These are phyloP conservation scores for Sebastiscus albofasciatus DNA, from an alignment of 2,797 vertebrate species.

Conservation along the genomic window DNA sequence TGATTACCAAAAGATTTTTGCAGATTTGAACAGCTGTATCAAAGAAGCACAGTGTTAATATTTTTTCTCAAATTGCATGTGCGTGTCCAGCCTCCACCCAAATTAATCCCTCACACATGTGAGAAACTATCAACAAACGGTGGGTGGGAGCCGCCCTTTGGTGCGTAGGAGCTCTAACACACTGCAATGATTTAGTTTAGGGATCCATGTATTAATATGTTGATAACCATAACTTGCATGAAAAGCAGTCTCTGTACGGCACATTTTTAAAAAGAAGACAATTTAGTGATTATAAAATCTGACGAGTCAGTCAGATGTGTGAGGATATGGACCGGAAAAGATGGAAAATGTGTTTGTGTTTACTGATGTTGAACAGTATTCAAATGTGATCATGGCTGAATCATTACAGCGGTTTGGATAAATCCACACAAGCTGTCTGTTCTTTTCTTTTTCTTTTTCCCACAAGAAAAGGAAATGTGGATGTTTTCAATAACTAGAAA, in stretches of 20 bases:
- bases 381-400: conserved; percentile 26
- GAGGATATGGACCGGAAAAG: not conserved
- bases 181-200: conserved; percentile 4
- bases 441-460: not conserved
- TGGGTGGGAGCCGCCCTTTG: not conserved
- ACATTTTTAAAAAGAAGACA: conserved; percentile 5
- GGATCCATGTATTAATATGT: not conserved
- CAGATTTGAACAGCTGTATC: not conserved
- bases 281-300: conserved; percentile 10
- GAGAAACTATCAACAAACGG: conserved; percentile 1
- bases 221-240: not conserved
- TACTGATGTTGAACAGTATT: conserved; percentile 10
- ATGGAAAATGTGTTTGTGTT: conserved; percentile 35
- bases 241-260: not conserved
- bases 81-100: not conserved
- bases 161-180: not conserved
- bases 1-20: not conserved
- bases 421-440: conserved; percentile 27
- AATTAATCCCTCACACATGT: conserved; percentile 26
- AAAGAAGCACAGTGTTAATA: not conserved
- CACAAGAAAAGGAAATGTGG: conserved; percentile 6
- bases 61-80: not conserved
- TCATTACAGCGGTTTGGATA: not conserved
- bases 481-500: conserved; percentile 33
- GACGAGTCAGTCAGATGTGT: conserved; percentile 1